Evolutionary conservation across 2,888 invertebrate species (phyloP).

Genomic region (Ophion ventricosus): DNA sequence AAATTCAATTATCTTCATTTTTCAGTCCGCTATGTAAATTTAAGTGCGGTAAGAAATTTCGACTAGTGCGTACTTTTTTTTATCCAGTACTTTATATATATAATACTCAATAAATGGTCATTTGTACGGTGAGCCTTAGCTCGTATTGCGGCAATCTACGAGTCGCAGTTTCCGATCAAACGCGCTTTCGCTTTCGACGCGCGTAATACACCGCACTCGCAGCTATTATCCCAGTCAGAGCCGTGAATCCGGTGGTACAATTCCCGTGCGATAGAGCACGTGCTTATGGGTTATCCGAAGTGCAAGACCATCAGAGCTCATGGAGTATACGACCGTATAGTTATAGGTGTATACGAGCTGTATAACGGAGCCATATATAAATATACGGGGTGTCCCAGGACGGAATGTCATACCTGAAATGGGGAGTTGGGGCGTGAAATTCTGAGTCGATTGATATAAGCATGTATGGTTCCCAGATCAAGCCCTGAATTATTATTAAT

Average conservation of each 20-base stretch:
- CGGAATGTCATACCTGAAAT: too few relatives aligned
- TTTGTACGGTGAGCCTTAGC: not conserved
- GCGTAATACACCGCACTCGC: conserved; percentile 42
- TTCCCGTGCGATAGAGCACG: conserved; percentile 51
- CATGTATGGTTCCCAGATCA: too few relatives aligned
- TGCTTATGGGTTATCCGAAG: conserved; percentile 48
- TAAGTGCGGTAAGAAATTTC: too few relatives aligned
- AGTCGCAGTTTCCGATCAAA: conserved; percentile 41
- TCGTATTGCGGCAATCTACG: conserved; percentile 1
- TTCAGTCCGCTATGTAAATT: too few relatives aligned
- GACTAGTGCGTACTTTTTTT: too few relatives aligned
- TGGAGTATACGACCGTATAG: conserved; percentile 3
- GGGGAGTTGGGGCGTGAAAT: too few relatives aligned
- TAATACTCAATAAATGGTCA: conserved; percentile 20
- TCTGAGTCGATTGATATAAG: too few relatives aligned
- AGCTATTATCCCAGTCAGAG: conserved; percentile 57
- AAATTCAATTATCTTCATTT: too few relatives aligned
- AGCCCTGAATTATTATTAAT: too few relatives aligned
- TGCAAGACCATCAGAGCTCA: conserved; percentile 39
- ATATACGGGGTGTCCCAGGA: too few relatives aligned
- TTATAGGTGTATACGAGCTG: not conserved
- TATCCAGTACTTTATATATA: conserved; percentile 4
- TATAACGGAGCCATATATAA: not conserved
- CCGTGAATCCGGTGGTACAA: conserved; percentile 63
- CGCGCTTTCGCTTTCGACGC: conserved; percentile 57